Base-by-base conservation (phyloP, 2,888 invertebrate genomes). In the Sinohyriopsis cumingii region DNA sequence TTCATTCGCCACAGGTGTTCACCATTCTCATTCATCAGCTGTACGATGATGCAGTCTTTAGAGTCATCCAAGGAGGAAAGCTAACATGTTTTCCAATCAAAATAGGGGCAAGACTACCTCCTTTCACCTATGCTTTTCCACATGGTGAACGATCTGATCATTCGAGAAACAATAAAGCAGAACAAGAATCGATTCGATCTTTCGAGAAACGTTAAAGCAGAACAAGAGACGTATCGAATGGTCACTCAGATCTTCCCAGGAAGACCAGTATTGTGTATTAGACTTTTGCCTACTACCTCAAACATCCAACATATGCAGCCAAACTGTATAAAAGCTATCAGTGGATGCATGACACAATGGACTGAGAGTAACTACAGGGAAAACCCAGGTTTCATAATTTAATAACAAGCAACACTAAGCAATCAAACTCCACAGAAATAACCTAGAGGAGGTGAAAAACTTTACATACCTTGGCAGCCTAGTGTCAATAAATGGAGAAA, bases 221-320 rank as follows among this genome's bases (percentile, higher is more conserved):
- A 63, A 53, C 18, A 63, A 24, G 54, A 63, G 24, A 33, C 33
- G 54, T 56, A 64, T 68, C 57, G 56, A 67, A 60, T 68, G 60
- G 59, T 65, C 62, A 60, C 28, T 56, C 55, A 63, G 22, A 18
- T 45, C 4, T 45, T 57, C 55, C 25, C 22, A 61, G 12, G 68
- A 74, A 59, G 69, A 66, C 55, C 59, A 63, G 24, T 65, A 68
- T 54, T 74, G 65, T 71, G 64, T 69, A 20, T 69, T 72, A 33
- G 67, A 72, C 61, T 55, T 66, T 19, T 56, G 55, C 18, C 33
- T 61, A 54, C 12, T 61, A 19, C 61, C 65, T 1, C 45, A 74
- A 71, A 55, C 53, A 55, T 63, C 24, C 59, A 65, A 15, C 56
- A 61, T 19, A 61, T 65, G 22, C 69, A 69, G 55, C 1, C 56